A percentile compares a stretch with the other conserved stretches of the same genome.
phyloP scores from a whole-genome alignment of 1,140 invertebrate genomes.

The Subanguina moxae region DNA sequence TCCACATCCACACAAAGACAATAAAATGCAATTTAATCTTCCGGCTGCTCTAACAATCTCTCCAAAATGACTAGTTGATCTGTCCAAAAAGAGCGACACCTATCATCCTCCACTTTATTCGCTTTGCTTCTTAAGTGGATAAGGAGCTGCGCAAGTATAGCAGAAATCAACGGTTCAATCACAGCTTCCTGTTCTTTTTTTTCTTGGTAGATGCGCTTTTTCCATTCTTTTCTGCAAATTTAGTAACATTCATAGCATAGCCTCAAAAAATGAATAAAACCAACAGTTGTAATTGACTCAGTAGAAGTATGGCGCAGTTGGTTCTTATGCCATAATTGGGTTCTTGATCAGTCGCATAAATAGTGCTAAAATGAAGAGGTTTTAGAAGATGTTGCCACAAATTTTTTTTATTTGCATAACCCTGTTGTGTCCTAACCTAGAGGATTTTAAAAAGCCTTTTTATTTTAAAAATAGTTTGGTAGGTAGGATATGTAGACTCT shows the following conservation, averaged over 20 bases:
- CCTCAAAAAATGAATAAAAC: conserved; percentile 16
- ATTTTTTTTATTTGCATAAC: no score
- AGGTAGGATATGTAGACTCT: no score
- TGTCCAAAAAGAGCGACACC: background rate
- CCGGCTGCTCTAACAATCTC: background rate
- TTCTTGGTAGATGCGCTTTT: background rate
- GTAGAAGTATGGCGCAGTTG: conserved; percentile 37
- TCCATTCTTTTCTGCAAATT: background rate
- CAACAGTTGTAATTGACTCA: conserved; percentile 35
- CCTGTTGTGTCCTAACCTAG: no score
- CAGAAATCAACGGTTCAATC: background rate
- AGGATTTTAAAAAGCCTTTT: no score
- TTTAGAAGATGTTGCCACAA: no score
- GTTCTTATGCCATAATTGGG: conserved; percentile 40
- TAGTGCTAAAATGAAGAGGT: conserved; percentile 39
- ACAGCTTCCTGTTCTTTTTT: background rate
- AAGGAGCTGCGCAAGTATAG: background rate
- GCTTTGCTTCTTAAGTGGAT: background rate
- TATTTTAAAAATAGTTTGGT: no score
- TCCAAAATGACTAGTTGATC: conserved; percentile 1
- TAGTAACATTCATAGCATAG: background rate
- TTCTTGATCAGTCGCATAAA: conserved; percentile 45
- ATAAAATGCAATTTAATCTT: no score
- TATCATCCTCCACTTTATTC: background rate
- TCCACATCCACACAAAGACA: no score